These are phyloP conservation scores for Glossosoma conforme DNA, from an alignment of 1,140 invertebrate species.

Conservation along the genomic window DNA sequence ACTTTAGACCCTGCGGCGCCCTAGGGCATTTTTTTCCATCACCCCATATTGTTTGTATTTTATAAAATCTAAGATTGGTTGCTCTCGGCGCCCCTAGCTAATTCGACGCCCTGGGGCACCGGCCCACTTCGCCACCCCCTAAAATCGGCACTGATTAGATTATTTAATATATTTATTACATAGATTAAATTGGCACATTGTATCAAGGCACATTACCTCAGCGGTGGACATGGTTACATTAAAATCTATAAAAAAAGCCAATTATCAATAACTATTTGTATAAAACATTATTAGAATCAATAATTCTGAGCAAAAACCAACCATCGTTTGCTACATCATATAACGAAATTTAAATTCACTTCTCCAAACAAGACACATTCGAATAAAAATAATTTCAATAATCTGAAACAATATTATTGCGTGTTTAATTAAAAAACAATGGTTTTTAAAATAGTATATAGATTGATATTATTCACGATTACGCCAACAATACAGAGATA, in stretches of 20 bases:
- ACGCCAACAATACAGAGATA: neutral
- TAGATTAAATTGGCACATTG: constrained; percentile 26
- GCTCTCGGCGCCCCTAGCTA: too few species aligned
- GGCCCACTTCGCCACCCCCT: too few species aligned
- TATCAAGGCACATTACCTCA: constrained; percentile 27
- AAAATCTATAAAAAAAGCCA: constrained; percentile 13
- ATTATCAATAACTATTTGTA: constrained; percentile 1
- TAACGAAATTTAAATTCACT: constrained; percentile 8
- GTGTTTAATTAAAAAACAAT: neutral
- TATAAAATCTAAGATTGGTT: too few species aligned
- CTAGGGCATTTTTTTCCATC: too few species aligned
- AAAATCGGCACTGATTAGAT: too few species aligned
- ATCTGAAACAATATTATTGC: neutral
- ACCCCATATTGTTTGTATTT: too few species aligned
- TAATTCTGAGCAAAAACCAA: constrained; percentile 16
- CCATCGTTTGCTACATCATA: constrained; percentile 1
- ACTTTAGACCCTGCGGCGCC: too few species aligned
- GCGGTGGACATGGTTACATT: constrained; percentile 18
- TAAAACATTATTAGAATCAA: constrained; percentile 9
- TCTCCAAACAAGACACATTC: constrained; percentile 4
- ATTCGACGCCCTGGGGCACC: too few species aligned
- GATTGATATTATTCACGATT: neutral
- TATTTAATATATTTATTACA: too few species aligned
- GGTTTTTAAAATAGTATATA: neutral
- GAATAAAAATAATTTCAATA: constrained; percentile 1